Percentiles rank a stretch among this genome's conserved stretches.
phyloP scores from a whole-genome alignment of 2,888 invertebrate genomes.

The Yponomeuta evonymella region DNA sequence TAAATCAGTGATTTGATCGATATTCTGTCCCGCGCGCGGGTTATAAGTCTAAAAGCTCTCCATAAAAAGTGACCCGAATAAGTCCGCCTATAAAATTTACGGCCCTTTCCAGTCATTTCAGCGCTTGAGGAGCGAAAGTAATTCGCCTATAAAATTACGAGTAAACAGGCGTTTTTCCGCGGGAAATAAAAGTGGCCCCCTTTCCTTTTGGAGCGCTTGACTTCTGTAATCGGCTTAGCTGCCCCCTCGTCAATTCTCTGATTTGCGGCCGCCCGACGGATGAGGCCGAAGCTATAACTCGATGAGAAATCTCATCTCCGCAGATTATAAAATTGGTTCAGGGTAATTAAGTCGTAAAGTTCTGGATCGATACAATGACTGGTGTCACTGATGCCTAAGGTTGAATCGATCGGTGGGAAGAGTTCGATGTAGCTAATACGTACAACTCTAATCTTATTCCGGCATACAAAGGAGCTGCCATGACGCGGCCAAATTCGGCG shows the following conservation, averaged over 20 bases:
- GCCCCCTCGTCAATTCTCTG: slow-evolving; percentile 46
- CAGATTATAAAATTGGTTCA: slow-evolving; percentile 70
- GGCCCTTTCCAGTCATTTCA: slow-evolving; percentile 61
- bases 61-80: slow-evolving; percentile 59
- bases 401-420: slow-evolving; percentile 15
- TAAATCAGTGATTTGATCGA: no score
- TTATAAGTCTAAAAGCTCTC: slow-evolving; percentile 21
- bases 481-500: slow-evolving; percentile 65
- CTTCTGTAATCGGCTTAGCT: slow-evolving; percentile 72
- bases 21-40: neutral
- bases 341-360: slow-evolving; percentile 68
- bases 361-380: slow-evolving; percentile 27
- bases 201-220: slow-evolving; percentile 47
- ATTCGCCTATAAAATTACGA: slow-evolving; percentile 71
- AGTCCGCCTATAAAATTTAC: slow-evolving; percentile 63
- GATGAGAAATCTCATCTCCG: slow-evolving; percentile 69
- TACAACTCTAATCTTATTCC: slow-evolving; percentile 61
- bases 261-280: slow-evolving; percentile 31
- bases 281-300: slow-evolving; percentile 63
- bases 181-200: slow-evolving; percentile 56
- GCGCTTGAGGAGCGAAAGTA: slow-evolving; percentile 69
- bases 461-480: slow-evolving; percentile 65
- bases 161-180: slow-evolving; percentile 72
- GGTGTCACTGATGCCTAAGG: slow-evolving; percentile 19
- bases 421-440: slow-evolving; percentile 50